These are phyloP conservation scores for Rhincodon typus DNA, from an alignment of 2,797 vertebrate genomes.

Conservation along the genomic window DNA sequence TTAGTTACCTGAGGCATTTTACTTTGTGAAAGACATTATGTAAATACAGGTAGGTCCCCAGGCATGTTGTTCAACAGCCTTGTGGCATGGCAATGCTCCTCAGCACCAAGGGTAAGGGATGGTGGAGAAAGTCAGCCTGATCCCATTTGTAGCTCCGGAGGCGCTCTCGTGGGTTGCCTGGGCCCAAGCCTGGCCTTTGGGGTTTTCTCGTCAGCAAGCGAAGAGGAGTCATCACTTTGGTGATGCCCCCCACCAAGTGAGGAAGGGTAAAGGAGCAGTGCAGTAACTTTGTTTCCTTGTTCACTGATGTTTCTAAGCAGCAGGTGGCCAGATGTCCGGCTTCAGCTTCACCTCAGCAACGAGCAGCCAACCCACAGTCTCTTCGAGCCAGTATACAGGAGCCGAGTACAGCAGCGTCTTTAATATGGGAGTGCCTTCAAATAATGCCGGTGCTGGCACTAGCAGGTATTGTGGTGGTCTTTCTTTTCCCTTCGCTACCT, in stretches of 20 bases:
- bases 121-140: neutral
- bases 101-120: neutral
- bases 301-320: neutral
- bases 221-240: neutral
- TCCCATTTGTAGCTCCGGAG: neutral
- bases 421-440: constrained; percentile 30
- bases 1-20: neutral
- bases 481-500: neutral
- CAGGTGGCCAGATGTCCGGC: constrained; percentile 28
- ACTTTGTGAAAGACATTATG: neutral
- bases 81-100: neutral
- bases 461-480: neutral
- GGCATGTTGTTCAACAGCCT: neutral
- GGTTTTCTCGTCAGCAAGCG: neutral
- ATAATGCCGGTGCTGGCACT: constrained; percentile 17
- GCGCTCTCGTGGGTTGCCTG: no score
- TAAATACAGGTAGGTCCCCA: neutral
- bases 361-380: neutral
- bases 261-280: neutral
- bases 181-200: neutral
- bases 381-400: neutral
- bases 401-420: neutral
- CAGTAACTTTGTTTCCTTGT: neutral
- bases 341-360: neutral
- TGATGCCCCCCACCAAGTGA: neutral